Conservation (phyloP, 2,113 vertebrate species). For the Montifringilla adamsi region DNA sequence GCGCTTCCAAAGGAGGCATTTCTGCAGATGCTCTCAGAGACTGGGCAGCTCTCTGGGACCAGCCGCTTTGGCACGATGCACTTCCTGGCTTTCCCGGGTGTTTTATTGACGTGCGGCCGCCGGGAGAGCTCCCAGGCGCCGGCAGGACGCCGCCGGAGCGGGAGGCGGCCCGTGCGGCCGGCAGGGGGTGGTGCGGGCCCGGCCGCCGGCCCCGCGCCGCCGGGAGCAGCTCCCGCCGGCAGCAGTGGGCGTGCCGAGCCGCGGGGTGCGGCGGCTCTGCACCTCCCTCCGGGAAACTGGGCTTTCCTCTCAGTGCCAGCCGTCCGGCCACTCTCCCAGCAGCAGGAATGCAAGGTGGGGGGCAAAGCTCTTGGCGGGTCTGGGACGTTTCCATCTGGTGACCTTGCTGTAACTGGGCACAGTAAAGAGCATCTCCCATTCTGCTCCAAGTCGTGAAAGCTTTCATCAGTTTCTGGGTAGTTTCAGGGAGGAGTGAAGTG, state of each 20-base stretch:
- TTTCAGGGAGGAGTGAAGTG: too few relatives aligned
- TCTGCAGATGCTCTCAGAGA: neutral
- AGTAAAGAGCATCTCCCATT: neutral
- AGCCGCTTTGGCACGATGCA: neutral
- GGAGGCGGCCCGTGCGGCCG: neutral
- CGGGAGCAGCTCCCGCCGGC: rapidly evolving
- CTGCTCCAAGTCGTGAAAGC: neutral
- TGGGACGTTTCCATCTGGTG: neutral
- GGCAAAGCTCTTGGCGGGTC: neutral
- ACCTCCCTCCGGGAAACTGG: rapidly evolving
- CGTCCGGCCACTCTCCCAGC: rapidly evolving
- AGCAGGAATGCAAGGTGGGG: neutral
- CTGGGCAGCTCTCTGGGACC: neutral
- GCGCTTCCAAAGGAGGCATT: neutral
- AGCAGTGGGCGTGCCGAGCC: too few relatives aligned
- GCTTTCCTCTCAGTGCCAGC: rapidly evolving
- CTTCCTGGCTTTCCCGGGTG: neutral
- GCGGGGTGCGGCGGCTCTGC: rapidly evolving
- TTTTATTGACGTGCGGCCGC: rapidly evolving
- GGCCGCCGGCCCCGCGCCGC: neutral
- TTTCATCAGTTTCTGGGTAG: neutral
- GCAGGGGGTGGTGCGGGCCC: neutral
- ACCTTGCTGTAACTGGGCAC: neutral
- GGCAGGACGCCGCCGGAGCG: neutral
- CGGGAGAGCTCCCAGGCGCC: neutral